phyloP scores from a whole-genome alignment of 2,797 vertebrate species.

The Typhlichthys subterraneus region DNA sequence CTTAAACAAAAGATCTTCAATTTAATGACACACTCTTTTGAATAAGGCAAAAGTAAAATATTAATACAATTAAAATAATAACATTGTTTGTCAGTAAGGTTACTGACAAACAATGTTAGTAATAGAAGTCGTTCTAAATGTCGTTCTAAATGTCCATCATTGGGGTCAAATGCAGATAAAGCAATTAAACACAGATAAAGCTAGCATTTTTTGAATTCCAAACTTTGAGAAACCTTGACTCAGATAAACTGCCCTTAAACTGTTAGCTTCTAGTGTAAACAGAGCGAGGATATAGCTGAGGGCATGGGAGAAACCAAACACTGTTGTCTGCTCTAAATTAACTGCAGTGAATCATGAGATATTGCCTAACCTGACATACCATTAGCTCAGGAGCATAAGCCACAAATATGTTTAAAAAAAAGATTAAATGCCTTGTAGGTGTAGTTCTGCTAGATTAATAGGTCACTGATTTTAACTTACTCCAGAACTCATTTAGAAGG shows the following conservation, averaged over 20 bases:
- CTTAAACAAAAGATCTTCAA: too few relatives aligned
- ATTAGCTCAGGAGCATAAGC: background rate
- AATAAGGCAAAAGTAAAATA: too few relatives aligned
- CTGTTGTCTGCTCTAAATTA: slow-evolving; percentile 13
- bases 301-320: slow-evolving; percentile 39
- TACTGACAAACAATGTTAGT: background rate
- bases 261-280: slow-evolving; percentile 66
- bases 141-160: slow-evolving; percentile 12
- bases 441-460: background rate
- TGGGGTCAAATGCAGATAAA: slow-evolving; percentile 34
- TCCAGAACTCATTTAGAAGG: too few relatives aligned
- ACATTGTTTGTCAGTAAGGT: too few relatives aligned
- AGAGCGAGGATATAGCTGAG: slow-evolving; percentile 34
- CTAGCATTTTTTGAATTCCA: slow-evolving; percentile 53
- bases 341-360: slow-evolving; percentile 14
- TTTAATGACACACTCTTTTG: too few relatives aligned
- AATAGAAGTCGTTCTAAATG: slow-evolving; percentile 17
- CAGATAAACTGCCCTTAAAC: slow-evolving; percentile 51
- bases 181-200: slow-evolving; percentile 46
- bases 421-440: too few relatives aligned
- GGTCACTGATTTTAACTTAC: slow-evolving; percentile 3
- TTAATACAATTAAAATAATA: too few relatives aligned
- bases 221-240: slow-evolving; percentile 54
- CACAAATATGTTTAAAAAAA: slow-evolving; percentile 28
- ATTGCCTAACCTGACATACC: background rate